These are phyloP conservation scores for Notodonta ziczac DNA, from an alignment of 2,888 invertebrate species.

Conservation along the genomic window DNA sequence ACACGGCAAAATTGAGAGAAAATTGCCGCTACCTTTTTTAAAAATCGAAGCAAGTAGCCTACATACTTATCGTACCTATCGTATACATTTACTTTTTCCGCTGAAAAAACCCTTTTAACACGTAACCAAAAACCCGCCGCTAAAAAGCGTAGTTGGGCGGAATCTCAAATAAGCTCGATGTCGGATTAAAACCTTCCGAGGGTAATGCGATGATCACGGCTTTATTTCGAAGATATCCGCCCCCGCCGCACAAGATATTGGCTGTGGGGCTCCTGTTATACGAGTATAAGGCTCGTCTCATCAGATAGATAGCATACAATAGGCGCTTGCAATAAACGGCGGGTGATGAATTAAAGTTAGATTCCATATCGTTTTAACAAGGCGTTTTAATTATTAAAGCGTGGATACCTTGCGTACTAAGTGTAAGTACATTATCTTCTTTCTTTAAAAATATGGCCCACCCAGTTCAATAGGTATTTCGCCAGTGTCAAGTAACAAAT, in stretches of 20 bases:
- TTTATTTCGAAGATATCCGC: constrained; percentile 32
- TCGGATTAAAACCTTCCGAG: constrained; percentile 46
- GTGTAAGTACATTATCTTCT: too few species aligned
- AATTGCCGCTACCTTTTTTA: too few species aligned
- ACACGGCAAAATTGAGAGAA: too few species aligned
- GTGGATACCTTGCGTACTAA: too few species aligned
- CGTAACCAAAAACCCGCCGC: constrained; percentile 24
- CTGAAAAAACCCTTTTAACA: constrained; percentile 21
- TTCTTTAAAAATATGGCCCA: too few species aligned
- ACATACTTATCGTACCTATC: too few species aligned
- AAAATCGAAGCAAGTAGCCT: too few species aligned
- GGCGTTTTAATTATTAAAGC: neutral
- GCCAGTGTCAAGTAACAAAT: too few species aligned
- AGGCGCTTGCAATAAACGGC: neutral
- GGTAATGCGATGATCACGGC: constrained; percentile 41
- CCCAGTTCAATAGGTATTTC: too few species aligned
- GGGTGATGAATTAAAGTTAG: constrained; percentile 5
- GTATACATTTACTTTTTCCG: constrained; percentile 1
- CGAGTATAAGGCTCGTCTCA: constrained; percentile 8
- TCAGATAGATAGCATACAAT: constrained; percentile 13
- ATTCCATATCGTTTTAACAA: neutral
- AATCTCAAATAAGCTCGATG: constrained; percentile 55
- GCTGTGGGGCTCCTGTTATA: constrained; percentile 15
- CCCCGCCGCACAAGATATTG: constrained; percentile 18
- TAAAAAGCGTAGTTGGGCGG: constrained; percentile 48